These are phyloP conservation scores for Polypterus senegalus DNA, from an alignment of 2,113 vertebrate genomes.

Conservation along the genomic window DNA sequence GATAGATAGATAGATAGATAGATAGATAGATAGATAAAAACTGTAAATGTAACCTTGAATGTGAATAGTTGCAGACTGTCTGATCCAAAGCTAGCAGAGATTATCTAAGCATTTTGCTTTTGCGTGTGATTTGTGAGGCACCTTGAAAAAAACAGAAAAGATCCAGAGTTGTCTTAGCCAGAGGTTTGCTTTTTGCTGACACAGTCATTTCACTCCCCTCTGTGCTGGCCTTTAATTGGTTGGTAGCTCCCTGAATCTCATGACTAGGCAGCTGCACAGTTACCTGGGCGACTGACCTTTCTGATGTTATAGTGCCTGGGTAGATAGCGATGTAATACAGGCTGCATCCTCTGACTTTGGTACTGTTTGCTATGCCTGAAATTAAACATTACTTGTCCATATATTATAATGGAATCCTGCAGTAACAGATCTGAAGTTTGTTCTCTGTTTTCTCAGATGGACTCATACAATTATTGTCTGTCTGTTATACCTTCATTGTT, in stretches of 20 bases:
- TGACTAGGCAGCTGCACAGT: not conserved
- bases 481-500: too few relatives aligned
- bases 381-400: too few relatives aligned
- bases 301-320: not conserved
- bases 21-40: too few relatives aligned
- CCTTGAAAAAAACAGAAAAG: not conserved
- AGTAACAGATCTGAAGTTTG: too few relatives aligned
- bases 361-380: not conserved
- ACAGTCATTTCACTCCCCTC: not conserved
- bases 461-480: too few relatives aligned
- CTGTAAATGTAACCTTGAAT: too few relatives aligned
- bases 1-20: too few relatives aligned
- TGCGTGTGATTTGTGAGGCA: not conserved
- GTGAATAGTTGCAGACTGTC: too few relatives aligned
- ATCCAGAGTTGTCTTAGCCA: not conserved
- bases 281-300: conserved; percentile 2
- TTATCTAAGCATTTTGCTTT: not conserved
- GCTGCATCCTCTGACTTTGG: not conserved
- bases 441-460: too few relatives aligned
- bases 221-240: not conserved
- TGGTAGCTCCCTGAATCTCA: not conserved
- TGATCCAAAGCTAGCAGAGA: not conserved
- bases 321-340: not conserved
- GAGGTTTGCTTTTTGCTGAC: not conserved
- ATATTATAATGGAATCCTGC: too few relatives aligned